phyloP scores from a whole-genome alignment of 2,797 vertebrate genomes.

The Acipenser ruthenus region DNA sequence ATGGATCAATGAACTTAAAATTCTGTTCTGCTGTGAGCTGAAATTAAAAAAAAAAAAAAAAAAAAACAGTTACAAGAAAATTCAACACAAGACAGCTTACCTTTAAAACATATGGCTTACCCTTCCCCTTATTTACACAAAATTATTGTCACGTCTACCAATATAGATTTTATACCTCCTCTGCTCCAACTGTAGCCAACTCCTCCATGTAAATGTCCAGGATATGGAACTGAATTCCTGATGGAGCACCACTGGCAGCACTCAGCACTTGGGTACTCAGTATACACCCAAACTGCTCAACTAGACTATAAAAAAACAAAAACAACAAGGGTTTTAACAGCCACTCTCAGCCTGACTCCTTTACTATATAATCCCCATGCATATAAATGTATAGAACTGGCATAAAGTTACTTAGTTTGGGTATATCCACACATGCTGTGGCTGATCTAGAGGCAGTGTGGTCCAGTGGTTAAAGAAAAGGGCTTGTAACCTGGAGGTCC shows the following conservation, averaged over 20 bases:
- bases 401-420: neutral
- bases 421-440: neutral
- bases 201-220: conserved; percentile 81
- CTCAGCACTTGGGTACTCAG: conserved; percentile 59
- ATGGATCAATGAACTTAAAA: conserved; percentile 77
- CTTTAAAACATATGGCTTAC: no score
- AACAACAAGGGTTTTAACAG: no score
- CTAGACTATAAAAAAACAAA: conserved; percentile 41
- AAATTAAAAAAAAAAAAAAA: conserved; percentile 16
- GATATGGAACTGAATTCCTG: conserved; percentile 71
- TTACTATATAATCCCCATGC: no score
- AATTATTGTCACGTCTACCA: neutral
- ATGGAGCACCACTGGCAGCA: conserved; percentile 52
- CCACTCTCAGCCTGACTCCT: no score
- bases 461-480: no score
- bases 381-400: no score
- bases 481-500: no score
- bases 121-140: no score
- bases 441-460: no score
- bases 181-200: conserved; percentile 69
- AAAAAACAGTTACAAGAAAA: no score
- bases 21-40: conserved; percentile 87
- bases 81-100: no score
- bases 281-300: conserved; percentile 56
- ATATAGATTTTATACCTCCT: conserved; percentile 57